Base-by-base conservation (phyloP, 2,888 invertebrate species). In the Melieria omissa region DNA sequence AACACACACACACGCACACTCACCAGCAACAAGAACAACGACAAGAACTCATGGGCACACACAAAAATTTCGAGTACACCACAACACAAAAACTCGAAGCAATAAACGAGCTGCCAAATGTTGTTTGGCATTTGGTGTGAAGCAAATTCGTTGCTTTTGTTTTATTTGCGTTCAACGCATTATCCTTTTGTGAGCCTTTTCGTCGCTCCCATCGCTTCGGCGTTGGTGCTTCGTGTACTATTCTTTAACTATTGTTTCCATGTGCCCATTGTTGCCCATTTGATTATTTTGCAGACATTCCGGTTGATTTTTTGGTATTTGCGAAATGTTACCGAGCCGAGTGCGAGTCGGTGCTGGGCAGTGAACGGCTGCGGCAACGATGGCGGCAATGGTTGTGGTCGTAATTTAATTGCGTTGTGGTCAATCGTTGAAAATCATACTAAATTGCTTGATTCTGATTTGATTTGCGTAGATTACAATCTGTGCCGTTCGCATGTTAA, bases 371-470 rank as follows among this genome's bases (percentile, higher is more conserved):
- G 29, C 29, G 29, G 2, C 29, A 2, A 29, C 29, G 55, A 10
- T 49, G 1, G 46, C 45, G 16, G 55, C 61, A 46, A 55, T 65
- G 41, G 75, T 73, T 76, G 75, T 78, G 60, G 58, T 58, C 75
- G 75, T 81, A 84, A 82, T 82, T 84, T 82, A 84, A 82, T 84
- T 84, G 84, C 78, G 81, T 82, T 82, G 83, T 78, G 83, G 83
- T 84, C 84, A 82, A 82, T 80, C 77, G 81, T 75, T 77, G 77
- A 75, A 81, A 80, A 83, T 83, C 84, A 83, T 82, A 78, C 75
- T 67, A 82, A 82, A 82, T 82, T 80, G 81, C 82, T 83, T 84
- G 82, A 82, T 80, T 81, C 83, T 83, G 80, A 83, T 82, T 82
- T 84, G 82, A 84, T 84, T 84, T 82, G 83, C 76, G 75, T 78